These are phyloP conservation scores for Philypnodon macrostomus DNA, from an alignment of 2,797 vertebrate genomes.

Conservation along the genomic window DNA sequence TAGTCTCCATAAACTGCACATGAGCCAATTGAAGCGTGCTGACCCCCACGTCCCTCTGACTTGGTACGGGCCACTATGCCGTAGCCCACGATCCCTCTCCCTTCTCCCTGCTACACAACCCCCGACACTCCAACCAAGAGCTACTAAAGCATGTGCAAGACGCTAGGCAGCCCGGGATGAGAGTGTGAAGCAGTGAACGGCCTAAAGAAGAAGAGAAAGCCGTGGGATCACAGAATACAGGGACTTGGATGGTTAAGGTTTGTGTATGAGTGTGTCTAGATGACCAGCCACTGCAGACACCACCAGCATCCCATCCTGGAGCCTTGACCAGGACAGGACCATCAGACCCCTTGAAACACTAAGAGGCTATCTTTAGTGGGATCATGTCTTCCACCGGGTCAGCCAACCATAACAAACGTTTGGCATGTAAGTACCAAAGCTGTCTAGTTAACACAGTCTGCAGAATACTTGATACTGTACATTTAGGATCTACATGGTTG, in stretches of 20 bases:
- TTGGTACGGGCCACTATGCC: constrained; percentile 74
- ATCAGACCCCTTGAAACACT: constrained; percentile 18
- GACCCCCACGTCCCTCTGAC: constrained; percentile 53
- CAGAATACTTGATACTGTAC: constrained; percentile 1
- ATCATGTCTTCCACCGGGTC: constrained; percentile 73
- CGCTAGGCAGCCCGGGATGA: constrained; percentile 49
- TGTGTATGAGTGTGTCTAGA: constrained; percentile 42
- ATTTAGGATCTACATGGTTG: neutral
- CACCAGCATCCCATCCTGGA: constrained; percentile 57
- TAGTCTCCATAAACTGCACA: too few species aligned
- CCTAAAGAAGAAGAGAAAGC: constrained; percentile 49
- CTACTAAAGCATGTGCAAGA: constrained; percentile 28
- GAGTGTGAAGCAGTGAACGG: constrained; percentile 60
- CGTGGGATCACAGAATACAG: constrained; percentile 3
- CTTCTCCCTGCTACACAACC: constrained; percentile 49
- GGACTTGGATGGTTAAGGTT: constrained; percentile 15
- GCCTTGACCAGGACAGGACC: constrained; percentile 52
- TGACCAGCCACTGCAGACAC: constrained; percentile 46
- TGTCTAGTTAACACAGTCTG: constrained; percentile 4
- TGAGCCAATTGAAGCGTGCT: constrained; percentile 9
- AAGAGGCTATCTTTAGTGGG: constrained; percentile 30
- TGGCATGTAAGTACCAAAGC: constrained; percentile 66
- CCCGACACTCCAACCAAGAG: constrained; percentile 45
- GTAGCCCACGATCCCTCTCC: constrained; percentile 53
- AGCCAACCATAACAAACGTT: constrained; percentile 68